Evolutionary conservation across 2,888 invertebrate species (phyloP).

Genomic region (Pocota personata): DNA sequence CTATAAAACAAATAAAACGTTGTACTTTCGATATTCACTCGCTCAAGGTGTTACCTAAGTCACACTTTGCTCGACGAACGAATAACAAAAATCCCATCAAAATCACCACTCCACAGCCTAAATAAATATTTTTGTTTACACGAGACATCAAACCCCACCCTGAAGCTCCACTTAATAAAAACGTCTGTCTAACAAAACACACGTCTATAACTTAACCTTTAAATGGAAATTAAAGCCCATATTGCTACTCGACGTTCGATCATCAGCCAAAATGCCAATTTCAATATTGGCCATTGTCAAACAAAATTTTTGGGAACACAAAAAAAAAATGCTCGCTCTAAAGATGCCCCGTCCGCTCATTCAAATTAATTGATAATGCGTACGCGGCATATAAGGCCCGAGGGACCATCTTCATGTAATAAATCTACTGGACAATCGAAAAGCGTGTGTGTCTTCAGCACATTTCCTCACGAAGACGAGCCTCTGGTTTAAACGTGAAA

Average conservation of each 20-base stretch:
- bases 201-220: slow-evolving; percentile 20
- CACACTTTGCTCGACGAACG: background rate
- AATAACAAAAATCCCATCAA: slow-evolving; percentile 2
- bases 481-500: background rate
- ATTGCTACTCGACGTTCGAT: slow-evolving; percentile 46
- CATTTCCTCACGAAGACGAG: slow-evolving; percentile 39
- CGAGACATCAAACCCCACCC: slow-evolving; percentile 35
- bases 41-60: slow-evolving; percentile 16
- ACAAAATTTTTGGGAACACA: slow-evolving; percentile 16
- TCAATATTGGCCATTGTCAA: slow-evolving; percentile 54
- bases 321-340: slow-evolving; percentile 9
- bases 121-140: slow-evolving; percentile 44
- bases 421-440: slow-evolving; percentile 65
- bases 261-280: slow-evolving; percentile 21
- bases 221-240: slow-evolving; percentile 41
- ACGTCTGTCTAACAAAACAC: slow-evolving; percentile 34
- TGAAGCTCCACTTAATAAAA: slow-evolving; percentile 34
- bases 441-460: slow-evolving; percentile 49
- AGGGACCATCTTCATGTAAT: slow-evolving; percentile 53
- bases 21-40: background rate
- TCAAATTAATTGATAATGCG: slow-evolving; percentile 69
- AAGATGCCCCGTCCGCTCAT: slow-evolving; percentile 45
- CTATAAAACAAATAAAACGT: slow-evolving; percentile 12
- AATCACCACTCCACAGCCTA: background rate
- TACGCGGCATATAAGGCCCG: slow-evolving; percentile 50